Base-by-base conservation (phyloP, 2,888 invertebrate genomes). In the Miltochrista miniata region DNA sequence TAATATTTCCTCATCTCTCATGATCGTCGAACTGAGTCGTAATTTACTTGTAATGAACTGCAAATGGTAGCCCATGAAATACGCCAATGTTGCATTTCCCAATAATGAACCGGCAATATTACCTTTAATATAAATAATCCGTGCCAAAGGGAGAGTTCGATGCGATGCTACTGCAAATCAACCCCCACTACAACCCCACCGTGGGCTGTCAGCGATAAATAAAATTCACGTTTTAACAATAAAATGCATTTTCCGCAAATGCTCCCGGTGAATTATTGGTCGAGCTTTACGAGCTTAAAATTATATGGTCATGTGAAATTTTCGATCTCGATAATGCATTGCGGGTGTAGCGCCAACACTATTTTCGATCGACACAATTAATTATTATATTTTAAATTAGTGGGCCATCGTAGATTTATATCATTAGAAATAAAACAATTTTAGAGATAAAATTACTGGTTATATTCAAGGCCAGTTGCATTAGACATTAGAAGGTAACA, bases 151-250 rank as follows among this genome's bases (percentile, higher is more conserved):
- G 89, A 85, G 89, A 88, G 70, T 83, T 87, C 90, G 88, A 89
- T 87, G 83, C 82, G 79, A 83, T 83, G 79, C 81, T 80, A 87
- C 87, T 84, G 90, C 90, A 91, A 90, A 91, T 90, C 90, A 88
- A 80, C 83, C 83, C 76, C 82, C 81, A 73, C 68, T 72, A 68
- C 79, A 81, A 79, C 81, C 66, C 76, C 69, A 76, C 82, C 85
- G 81, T 80, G 78, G 80, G 79, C 85, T 87, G 90, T 90, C 88
- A 87, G 77, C 89, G 81, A 90, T 91, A 91, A 90, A 90, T 90
- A 91, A 91, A 91, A 90, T 91, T 91, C 90, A 90, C 90, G 90
- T 90, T 90, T 91, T 90, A 91, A 90, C 90, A 91, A 91, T 91
- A 91, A 91, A 91, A 90, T 91, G 90, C 90, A 90, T 91, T 90